phyloP scores from a whole-genome alignment of 2,888 invertebrate species.

The Apotomis turbidana region DNA sequence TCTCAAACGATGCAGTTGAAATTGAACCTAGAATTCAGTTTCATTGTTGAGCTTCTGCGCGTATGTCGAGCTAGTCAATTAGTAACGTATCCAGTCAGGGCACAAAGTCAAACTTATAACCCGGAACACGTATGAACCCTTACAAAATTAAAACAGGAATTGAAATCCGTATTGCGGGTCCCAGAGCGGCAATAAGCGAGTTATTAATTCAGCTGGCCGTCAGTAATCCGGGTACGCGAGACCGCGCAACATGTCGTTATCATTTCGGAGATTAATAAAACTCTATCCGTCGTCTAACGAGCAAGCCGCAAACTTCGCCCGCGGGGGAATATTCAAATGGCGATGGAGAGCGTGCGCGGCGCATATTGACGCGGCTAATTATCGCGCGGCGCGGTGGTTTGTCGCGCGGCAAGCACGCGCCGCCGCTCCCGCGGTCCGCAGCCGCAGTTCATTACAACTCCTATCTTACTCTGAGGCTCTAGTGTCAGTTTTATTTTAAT shows the following conservation, averaged over 20 bases:
- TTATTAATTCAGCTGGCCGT: constrained; percentile 71
- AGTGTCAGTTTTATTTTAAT: too few relatives aligned
- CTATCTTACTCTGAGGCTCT: too few relatives aligned
- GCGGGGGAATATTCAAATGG: constrained; percentile 67
- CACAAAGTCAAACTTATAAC: constrained; percentile 55
- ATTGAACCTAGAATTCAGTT: not conserved
- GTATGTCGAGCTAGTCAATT: constrained; percentile 16
- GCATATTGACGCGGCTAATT: constrained; percentile 68
- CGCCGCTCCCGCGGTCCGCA: constrained; percentile 1
- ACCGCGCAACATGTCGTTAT: constrained; percentile 69
- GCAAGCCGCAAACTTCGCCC: constrained; percentile 63
- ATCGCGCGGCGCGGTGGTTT: constrained; percentile 46
- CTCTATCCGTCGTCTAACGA: constrained; percentile 64
- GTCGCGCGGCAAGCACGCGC: constrained; percentile 10
- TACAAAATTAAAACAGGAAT: constrained; percentile 65
- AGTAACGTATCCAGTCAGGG: constrained; percentile 42
- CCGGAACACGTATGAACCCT: constrained; percentile 53
- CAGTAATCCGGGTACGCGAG: constrained; percentile 62
- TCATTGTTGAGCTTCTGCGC: constrained; percentile 3
- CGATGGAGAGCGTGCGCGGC: constrained; percentile 51
- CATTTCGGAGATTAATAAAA: constrained; percentile 76
- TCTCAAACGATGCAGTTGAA: not conserved
- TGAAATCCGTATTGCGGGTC: constrained; percentile 61
- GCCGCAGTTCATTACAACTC: constrained; percentile 7
- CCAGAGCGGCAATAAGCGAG: constrained; percentile 58